These are phyloP conservation scores for Carduelis carduelis DNA, from an alignment of 2,797 vertebrate species.

Conservation along the genomic window DNA sequence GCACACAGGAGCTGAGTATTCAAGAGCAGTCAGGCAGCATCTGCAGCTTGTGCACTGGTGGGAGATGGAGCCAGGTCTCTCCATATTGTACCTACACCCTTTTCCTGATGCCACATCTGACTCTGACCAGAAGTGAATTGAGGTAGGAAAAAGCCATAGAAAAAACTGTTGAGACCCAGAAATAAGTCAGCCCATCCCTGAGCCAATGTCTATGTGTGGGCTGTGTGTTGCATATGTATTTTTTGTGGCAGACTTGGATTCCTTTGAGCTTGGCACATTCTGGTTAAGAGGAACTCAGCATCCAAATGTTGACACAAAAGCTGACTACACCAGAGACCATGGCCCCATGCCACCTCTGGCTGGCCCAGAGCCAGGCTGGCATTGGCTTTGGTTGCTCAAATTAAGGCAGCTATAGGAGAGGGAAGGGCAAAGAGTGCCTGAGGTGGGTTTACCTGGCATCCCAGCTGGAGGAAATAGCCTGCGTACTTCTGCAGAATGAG, in stretches of 20 bases:
- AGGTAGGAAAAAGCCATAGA: neutral
- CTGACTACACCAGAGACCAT: conserved; percentile 28
- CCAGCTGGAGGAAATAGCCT: conserved; percentile 23
- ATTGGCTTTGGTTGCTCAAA: neutral
- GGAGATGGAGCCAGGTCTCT: neutral
- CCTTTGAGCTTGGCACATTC: conserved; percentile 28
- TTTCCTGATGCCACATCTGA: neutral
- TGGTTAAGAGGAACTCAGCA: conserved; percentile 33
- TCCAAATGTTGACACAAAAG: conserved; percentile 24
- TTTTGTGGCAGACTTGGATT: conserved; percentile 4
- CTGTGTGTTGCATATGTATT: neutral
- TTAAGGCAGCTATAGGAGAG: neutral
- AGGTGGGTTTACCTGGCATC: conserved; percentile 35
- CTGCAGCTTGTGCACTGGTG: neutral
- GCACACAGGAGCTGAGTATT: rapidly evolving
- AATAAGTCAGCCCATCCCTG: neutral
- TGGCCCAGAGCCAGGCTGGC: neutral
- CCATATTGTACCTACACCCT: neutral
- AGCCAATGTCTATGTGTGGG: neutral
- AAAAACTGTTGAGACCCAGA: neutral
- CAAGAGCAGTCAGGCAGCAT: neutral
- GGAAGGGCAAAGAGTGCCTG: neutral
- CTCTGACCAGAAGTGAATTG: neutral
- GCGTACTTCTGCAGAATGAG: neutral
- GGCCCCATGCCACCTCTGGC: conserved; percentile 4